Conservation (phyloP, 2,888 invertebrate species). For the Noctua comes region DNA sequence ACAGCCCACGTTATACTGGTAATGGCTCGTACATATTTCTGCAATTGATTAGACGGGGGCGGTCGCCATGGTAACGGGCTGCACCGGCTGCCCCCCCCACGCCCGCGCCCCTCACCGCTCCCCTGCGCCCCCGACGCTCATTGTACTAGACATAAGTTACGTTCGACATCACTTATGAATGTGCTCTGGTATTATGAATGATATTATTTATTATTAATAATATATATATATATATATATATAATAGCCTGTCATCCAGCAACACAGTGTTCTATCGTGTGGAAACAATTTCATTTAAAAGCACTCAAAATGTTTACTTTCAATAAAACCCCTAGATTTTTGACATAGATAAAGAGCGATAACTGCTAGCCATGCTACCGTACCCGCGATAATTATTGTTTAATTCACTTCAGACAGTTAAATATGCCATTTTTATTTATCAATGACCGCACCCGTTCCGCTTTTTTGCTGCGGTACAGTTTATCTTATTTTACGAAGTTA, state of each 20-base stretch:
- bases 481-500: conserved; percentile 14
- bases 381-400: neutral
- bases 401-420: conserved; percentile 15
- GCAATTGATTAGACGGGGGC: conserved; percentile 91
- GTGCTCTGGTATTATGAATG: conserved; percentile 10
- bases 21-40: conserved; percentile 89
- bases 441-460: conserved; percentile 46
- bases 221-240: too few species aligned
- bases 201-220: neutral
- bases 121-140: conserved; percentile 67
- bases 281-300: neutral
- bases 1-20: conserved; percentile 73
- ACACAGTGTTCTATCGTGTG: neutral
- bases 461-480: conserved; percentile 27
- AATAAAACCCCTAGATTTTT: conserved; percentile 8
- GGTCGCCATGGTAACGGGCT: conserved; percentile 87
- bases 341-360: neutral
- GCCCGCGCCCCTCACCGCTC: conserved; percentile 36
- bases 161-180: conserved; percentile 46
- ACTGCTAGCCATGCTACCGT: conserved; percentile 3
- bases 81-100: conserved; percentile 64
- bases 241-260: neutral
- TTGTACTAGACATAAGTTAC: conserved; percentile 70
- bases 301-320: conserved; percentile 5
- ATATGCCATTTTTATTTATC: conserved; percentile 22